Conservation (phyloP, 1,140 invertebrate species). For the Carposina sasakii region DNA sequence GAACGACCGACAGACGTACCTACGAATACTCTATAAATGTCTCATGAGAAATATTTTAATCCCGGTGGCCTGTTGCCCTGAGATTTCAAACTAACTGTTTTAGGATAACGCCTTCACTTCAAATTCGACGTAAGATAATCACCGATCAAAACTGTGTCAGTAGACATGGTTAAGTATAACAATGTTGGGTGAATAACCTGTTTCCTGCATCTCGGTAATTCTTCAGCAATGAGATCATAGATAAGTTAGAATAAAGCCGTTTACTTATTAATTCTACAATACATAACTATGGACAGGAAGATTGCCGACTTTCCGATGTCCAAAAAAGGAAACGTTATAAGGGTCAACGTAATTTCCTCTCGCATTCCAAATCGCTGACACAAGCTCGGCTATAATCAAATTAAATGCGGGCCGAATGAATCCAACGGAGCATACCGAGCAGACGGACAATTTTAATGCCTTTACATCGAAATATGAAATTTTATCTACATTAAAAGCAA, state of each 20-base stretch:
- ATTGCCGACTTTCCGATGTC: slow-evolving; percentile 47
- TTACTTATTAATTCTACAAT: slow-evolving; percentile 22
- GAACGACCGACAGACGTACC: slow-evolving; percentile 52
- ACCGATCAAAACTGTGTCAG: slow-evolving; percentile 39
- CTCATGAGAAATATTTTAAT: slow-evolving; percentile 67
- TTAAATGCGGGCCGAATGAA: slow-evolving; percentile 57
- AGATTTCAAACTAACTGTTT: slow-evolving; percentile 46
- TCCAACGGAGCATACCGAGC: slow-evolving; percentile 46
- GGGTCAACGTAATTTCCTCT: slow-evolving; percentile 65
- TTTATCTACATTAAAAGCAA: slow-evolving; percentile 31
- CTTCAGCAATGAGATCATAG: neutral
- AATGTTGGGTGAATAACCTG: slow-evolving; percentile 29
- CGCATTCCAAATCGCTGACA: slow-evolving; percentile 62
- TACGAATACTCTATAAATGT: slow-evolving; percentile 63
- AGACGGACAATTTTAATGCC: slow-evolving; percentile 50
- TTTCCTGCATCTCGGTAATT: neutral
- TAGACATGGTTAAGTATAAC: slow-evolving; percentile 31
- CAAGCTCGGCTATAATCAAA: slow-evolving; percentile 55
- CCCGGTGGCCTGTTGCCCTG: slow-evolving; percentile 57
- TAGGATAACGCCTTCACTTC: slow-evolving; percentile 24
- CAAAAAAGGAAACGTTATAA: slow-evolving; percentile 58
- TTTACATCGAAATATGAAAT: slow-evolving; percentile 59
- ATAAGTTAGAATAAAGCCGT: neutral
- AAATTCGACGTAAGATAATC: slow-evolving; percentile 37
- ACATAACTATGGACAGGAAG: slow-evolving; percentile 38